Conservation (phyloP, 2,797 vertebrate genomes). For the Luscinia luscinia region DNA sequence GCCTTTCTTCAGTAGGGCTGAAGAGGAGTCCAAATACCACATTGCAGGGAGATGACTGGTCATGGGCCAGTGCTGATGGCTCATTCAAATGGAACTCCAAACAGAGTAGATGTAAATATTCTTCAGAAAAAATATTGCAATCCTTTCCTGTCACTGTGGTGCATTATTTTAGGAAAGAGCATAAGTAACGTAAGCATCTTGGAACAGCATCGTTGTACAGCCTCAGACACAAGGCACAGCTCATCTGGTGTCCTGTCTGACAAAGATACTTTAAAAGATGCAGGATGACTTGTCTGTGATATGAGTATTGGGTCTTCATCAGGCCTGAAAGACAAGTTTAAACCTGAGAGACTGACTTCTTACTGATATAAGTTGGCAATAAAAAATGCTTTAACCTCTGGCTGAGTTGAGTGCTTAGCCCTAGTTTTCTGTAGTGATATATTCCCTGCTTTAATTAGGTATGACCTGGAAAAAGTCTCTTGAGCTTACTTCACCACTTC, state of each 20-base stretch:
- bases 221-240: not conserved
- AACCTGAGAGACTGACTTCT: not conserved
- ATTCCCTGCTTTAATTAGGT: slow-evolving; percentile 10
- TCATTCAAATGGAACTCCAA: not conserved
- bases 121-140: not conserved
- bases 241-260: not conserved
- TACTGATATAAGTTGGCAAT: not conserved
- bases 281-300: not conserved
- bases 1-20: not conserved
- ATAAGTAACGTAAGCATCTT: not conserved
- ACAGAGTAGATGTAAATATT: not conserved
- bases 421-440: not conserved
- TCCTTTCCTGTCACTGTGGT: not conserved
- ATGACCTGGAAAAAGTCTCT: slow-evolving; percentile 2
- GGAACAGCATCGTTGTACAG: not conserved
- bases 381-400: not conserved
- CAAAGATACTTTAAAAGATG: not conserved
- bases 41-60: not conserved
- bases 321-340: not conserved
- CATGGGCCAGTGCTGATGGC: not conserved
- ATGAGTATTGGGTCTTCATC: not conserved
- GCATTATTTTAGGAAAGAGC: not conserved
- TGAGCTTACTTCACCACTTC: not conserved
- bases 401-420: not conserved
- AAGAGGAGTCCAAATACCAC: not conserved